Percentiles rank a stretch among this genome's conserved stretches.
phyloP scores from a whole-genome alignment of 2,113 vertebrate species.

The Jacana jacana region DNA sequence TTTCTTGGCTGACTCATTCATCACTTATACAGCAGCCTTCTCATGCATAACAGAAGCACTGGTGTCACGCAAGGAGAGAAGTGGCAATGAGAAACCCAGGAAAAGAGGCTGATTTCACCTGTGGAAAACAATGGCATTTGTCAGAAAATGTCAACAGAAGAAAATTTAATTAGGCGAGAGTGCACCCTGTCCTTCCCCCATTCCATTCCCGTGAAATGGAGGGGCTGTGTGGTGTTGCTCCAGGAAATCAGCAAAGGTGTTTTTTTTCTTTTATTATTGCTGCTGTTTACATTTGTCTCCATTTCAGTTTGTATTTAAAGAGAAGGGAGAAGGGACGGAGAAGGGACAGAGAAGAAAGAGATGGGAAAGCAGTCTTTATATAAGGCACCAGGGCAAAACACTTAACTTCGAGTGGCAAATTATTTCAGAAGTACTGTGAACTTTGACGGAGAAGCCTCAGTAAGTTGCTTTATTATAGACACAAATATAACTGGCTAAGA shows the following conservation, averaged over 20 bases:
- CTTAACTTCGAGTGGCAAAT: not conserved
- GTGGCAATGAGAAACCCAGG: not conserved
- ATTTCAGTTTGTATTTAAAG: not conserved
- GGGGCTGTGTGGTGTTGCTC: not conserved
- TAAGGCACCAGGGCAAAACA: not conserved
- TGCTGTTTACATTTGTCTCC: not conserved
- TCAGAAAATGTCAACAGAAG: not conserved
- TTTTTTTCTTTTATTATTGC: not conserved
- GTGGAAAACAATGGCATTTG: not conserved
- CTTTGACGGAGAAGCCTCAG: not conserved
- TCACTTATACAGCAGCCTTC: not conserved
- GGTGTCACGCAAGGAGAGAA: not conserved
- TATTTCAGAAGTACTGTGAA: not conserved
- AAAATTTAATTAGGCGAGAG: not conserved
- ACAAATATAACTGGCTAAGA: not conserved
- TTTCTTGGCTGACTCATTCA: constrained; percentile 35
- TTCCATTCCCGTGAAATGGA: not conserved
- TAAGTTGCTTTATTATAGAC: not conserved
- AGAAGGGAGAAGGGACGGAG: not conserved
- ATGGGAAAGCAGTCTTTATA: not conserved
- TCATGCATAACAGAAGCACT: not conserved
- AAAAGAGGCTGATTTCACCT: not conserved
- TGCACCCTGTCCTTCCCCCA: not conserved
- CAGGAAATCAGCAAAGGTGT: not conserved
- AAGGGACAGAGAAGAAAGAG: too few relatives aligned